Percentiles rank a stretch among this genome's conserved stretches.
Evolutionary conservation across 2,113 vertebrate genomes (phyloP).

Genomic region (Thamnaconus septentrionalis): DNA sequence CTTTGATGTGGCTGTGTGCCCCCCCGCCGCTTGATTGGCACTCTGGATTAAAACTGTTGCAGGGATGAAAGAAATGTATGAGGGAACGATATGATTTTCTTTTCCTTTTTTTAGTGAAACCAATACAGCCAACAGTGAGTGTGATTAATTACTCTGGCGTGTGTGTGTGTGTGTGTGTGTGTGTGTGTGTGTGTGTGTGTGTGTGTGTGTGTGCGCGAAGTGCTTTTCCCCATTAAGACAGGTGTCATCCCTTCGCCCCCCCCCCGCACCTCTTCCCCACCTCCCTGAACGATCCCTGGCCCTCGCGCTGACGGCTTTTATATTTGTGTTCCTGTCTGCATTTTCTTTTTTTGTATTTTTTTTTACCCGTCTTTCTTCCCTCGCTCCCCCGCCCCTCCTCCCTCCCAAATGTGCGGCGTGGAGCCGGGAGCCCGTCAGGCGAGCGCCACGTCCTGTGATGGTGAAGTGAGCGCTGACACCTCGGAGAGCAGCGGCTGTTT

Average conservation of each 20-base stretch:
- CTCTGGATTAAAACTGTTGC: slow-evolving; percentile 59
- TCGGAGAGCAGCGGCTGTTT: slow-evolving; percentile 29
- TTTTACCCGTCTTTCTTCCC: not conserved
- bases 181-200: slow-evolving; percentile 1
- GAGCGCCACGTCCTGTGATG: slow-evolving; percentile 13
- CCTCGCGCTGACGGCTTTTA: slow-evolving; percentile 1
- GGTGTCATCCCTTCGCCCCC: slow-evolving; percentile 30
- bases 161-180: slow-evolving; percentile 6
- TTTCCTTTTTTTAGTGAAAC: slow-evolving; percentile 39
- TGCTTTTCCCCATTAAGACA: slow-evolving; percentile 25
- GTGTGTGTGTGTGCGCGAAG: not conserved
- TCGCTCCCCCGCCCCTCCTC: no score
- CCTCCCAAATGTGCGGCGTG: slow-evolving; percentile 11
- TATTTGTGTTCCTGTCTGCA: slow-evolving; percentile 10
- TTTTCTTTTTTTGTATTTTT: not conserved
- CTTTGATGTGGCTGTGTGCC: slow-evolving; percentile 67
- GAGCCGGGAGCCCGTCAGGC: slow-evolving; percentile 16
- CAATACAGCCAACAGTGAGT: slow-evolving; percentile 57
- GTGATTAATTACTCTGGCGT: slow-evolving; percentile 48
- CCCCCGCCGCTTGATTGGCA: slow-evolving; percentile 70
- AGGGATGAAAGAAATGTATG: slow-evolving; percentile 51
- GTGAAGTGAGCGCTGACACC: slow-evolving; percentile 24
- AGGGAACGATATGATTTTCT: slow-evolving; percentile 11
- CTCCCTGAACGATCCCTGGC: slow-evolving; percentile 12
- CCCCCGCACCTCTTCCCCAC: not conserved